A percentile compares a stretch with the other conserved stretches of the same genome.
Conservation (phyloP, 2,113 vertebrate genomes). For the Rana temporaria region DNA sequence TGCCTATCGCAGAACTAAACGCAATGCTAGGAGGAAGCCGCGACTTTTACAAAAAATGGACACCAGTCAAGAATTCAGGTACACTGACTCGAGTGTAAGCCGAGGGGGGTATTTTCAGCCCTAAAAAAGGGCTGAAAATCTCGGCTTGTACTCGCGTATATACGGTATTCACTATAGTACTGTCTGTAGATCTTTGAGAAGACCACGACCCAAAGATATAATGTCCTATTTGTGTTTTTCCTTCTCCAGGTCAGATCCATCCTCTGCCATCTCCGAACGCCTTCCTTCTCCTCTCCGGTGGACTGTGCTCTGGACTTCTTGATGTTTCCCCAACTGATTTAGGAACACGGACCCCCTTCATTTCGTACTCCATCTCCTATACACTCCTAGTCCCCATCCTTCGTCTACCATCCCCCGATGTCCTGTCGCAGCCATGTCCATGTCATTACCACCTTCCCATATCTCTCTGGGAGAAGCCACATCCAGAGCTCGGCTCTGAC, state of each 20-base stretch:
- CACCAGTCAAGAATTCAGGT: too few relatives aligned
- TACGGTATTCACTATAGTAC: too few relatives aligned
- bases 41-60: too few relatives aligned
- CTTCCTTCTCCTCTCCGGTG: constrained; percentile 21
- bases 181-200: too few relatives aligned
- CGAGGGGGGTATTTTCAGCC: too few relatives aligned
- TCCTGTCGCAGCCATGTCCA: neutral
- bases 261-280: constrained; percentile 34
- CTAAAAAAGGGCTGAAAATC: too few relatives aligned
- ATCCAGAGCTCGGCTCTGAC: neutral
- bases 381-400: constrained; percentile 36
- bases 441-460: constrained; percentile 9
- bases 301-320: constrained; percentile 27
- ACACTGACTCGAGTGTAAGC: too few relatives aligned
- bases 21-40: too few relatives aligned
- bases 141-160: too few relatives aligned
- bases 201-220: too few relatives aligned
- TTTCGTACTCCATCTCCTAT: constrained; percentile 22
- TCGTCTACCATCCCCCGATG: neutral
- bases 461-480: neutral
- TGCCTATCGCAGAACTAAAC: too few relatives aligned
- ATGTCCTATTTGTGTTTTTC: neutral
- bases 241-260: constrained; percentile 4
- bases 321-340: constrained; percentile 34
- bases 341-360: constrained; percentile 1